phyloP scores from a whole-genome alignment of 2,113 vertebrate species.

The Xiphophorus hellerii region DNA sequence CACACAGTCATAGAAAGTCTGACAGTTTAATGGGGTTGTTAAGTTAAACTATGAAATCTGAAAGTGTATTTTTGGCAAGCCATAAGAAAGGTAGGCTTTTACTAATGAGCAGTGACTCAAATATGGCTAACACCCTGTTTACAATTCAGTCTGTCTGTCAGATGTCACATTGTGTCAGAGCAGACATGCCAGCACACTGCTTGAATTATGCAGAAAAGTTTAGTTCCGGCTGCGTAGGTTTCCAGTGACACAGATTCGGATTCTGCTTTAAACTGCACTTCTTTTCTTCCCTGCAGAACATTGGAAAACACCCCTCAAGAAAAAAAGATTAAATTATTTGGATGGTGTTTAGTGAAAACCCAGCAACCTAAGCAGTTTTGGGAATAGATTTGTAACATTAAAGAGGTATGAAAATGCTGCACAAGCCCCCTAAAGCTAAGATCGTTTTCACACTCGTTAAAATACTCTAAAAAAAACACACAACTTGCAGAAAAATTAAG shows the following conservation, averaged over 20 bases:
- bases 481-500: background rate
- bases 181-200: background rate
- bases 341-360: constrained; percentile 1
- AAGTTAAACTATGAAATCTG: constrained; percentile 31
- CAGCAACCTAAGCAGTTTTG: background rate
- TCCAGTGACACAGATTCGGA: background rate
- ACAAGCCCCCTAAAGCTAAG: background rate
- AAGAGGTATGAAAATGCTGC: constrained; percentile 4
- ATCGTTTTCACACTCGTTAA: constrained; percentile 7
- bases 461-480: constrained; percentile 11
- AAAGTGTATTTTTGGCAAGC: constrained; percentile 33
- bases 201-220: constrained; percentile 6
- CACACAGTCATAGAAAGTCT: background rate
- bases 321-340: background rate
- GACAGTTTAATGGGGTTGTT: constrained; percentile 55
- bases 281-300: background rate
- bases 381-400: background rate
- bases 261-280: background rate
- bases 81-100: constrained; percentile 9
- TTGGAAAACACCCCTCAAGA: background rate
- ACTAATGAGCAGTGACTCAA: constrained; percentile 25
- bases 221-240: background rate
- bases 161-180: constrained; percentile 4
- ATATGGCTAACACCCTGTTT: constrained; percentile 25
- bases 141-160: constrained; percentile 24